Evolutionary conservation across 2,797 vertebrate species (phyloP), one percentile per base, ranked within the genome.

Genomic region (Phataginus tetradactyla): DNA sequence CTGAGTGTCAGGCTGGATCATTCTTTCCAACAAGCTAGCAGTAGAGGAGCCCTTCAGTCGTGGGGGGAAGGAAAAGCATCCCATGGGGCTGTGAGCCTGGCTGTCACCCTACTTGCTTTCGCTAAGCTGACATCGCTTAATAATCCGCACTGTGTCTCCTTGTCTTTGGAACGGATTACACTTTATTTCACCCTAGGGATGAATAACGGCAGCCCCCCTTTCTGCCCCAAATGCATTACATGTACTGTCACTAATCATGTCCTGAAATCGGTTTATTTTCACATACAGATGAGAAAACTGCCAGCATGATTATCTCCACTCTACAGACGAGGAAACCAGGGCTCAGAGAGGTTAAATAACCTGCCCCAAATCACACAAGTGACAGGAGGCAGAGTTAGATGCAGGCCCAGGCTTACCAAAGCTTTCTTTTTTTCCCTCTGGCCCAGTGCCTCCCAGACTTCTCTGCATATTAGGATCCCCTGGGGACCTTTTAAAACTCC

Each of bases 241-340:
- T 0, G 0, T 0, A 0, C 29, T 3, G 25, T 63, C 45, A 14
- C 27, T 17, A 13, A 49, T 17, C 21, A 15, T 17, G 39, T 10
- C 39, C 21, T 1, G 23, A 17, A 32, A 42, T 27, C 1, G 14
- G 34, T 4, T 18, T 39, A 45, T 63, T 77, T 59, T 57, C 29
- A 64, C 3, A 20, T 1, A 15, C n/a, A 42, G 80, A 57, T 4
- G 51, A 39, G 63, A 66, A n/a, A 20, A 37, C 7, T 23, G 17
- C 77, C 25, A 1, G 34, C 25, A 27, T 13, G 42, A 7, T 11
- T 4, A 21, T 34, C 68, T 75, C n/a, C 37, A 15, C 29, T 2
- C 42, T 15, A 5, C 39, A 68, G 91, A 45, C 0, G 4, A 49
- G 75, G 66, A 75, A 78, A 37, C 34, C 10, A 21, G 75, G 11